These are phyloP conservation scores for Patiria miniata DNA, from an alignment of 35 echinoderm and acorn worm species.

Conservation along the genomic window DNA sequence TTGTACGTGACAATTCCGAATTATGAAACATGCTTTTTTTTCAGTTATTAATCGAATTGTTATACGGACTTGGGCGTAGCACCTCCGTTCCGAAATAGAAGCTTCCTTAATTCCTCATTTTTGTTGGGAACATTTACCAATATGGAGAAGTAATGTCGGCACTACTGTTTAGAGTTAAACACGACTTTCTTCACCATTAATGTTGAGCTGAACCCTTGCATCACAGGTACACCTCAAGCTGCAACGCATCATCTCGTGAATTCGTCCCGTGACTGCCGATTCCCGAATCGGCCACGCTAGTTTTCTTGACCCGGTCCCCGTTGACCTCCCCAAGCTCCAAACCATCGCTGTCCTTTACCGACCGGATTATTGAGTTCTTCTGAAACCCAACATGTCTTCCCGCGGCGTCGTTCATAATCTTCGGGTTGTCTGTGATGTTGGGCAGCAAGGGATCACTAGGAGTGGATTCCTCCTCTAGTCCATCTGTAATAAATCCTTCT, in stretches of 20 bases:
- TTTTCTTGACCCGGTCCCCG: constrained; percentile 48
- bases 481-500: neutral
- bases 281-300: constrained; percentile 52
- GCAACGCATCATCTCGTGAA: constrained; percentile 51
- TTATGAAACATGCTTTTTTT: too few relatives aligned
- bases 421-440: neutral
- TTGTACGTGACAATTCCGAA: too few relatives aligned
- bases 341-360: neutral
- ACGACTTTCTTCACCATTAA: too few relatives aligned
- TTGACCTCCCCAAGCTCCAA: constrained; percentile 9
- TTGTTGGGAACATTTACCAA: too few relatives aligned
- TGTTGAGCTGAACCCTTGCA: neutral
- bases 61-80: too few relatives aligned
- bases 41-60: too few relatives aligned
- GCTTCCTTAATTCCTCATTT: too few relatives aligned
- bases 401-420: constrained; percentile 22
- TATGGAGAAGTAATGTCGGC: too few relatives aligned
- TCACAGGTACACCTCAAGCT: constrained; percentile 52
- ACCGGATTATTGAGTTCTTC: neutral
- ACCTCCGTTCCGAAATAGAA: too few relatives aligned
- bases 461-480: constrained; percentile 15
- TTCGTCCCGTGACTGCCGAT: constrained; percentile 62
- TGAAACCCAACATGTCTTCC: constrained; percentile 15
- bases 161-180: too few relatives aligned
- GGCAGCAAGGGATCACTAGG: constrained; percentile 37